Conservation (phyloP, 92 coral and sea anemone genomes). For the Zoanthus solanderi region DNA sequence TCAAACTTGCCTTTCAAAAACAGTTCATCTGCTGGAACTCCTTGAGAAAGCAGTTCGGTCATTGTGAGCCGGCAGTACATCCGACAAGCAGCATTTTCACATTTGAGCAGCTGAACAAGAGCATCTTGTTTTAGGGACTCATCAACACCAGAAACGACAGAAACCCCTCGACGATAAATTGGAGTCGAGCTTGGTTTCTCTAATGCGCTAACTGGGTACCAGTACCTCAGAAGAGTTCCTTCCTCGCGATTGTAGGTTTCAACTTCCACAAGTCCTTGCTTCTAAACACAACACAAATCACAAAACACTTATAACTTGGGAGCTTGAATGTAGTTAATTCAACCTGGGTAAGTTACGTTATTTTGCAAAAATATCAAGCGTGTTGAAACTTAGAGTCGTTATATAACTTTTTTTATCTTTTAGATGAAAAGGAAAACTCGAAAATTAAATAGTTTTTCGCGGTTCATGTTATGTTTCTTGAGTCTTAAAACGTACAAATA, state of each 20-base stretch:
- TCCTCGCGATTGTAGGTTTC: conserved; percentile 96
- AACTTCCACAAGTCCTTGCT: conserved; percentile 81
- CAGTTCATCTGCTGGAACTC: conserved; percentile 29
- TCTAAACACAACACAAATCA: conserved; percentile 30
- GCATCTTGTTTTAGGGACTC: conserved; percentile 76
- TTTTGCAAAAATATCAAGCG: no score
- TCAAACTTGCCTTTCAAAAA: conserved; percentile 20
- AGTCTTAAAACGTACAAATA: no score
- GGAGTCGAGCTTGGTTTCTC: conserved; percentile 78
- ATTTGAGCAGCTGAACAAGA: conserved; percentile 76
- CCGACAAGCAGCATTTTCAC: conserved; percentile 75
- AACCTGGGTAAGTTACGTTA: no score
- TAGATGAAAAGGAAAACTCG: no score
- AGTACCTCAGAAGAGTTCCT: conserved; percentile 90
- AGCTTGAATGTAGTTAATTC: neutral
- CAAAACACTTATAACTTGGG: neutral
- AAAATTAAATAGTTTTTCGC: no score
- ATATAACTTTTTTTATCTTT: no score
- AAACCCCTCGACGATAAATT: conserved; percentile 81
- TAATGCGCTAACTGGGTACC: conserved; percentile 89
- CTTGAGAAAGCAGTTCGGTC: conserved; percentile 60
- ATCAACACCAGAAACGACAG: conserved; percentile 75
- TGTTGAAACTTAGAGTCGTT: no score
- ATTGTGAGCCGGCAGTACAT: conserved; percentile 82
- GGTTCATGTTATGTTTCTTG: no score